Evolutionary conservation across 2,888 invertebrate species (phyloP).

Genomic region (Drosophila mettleri): DNA sequence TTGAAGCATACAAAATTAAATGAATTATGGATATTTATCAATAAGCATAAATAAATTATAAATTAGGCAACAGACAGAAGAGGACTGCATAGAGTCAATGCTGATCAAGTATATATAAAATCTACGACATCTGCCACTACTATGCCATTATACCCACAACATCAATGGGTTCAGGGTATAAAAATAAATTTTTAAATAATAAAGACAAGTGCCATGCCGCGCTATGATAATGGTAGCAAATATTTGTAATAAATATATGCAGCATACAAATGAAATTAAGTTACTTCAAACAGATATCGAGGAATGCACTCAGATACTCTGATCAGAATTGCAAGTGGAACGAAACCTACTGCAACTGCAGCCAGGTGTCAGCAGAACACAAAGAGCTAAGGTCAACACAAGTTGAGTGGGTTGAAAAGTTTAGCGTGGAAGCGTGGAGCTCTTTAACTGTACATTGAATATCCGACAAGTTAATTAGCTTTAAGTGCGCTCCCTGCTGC

Average conservation of each 20-base stretch:
- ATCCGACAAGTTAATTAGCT: slow-evolving; percentile 34
- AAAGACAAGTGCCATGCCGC: slow-evolving; percentile 6
- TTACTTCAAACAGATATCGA: background rate
- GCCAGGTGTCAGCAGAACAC: background rate
- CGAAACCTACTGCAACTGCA: background rate
- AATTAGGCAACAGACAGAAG: background rate
- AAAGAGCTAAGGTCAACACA: background rate
- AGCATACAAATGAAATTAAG: background rate
- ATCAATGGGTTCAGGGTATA: background rate
- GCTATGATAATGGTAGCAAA: slow-evolving; percentile 7
- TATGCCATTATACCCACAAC: background rate
- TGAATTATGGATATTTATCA: background rate
- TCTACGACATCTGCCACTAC: background rate
- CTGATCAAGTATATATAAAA: background rate
- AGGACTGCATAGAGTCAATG: background rate
- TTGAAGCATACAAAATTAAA: background rate
- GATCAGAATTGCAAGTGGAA: background rate
- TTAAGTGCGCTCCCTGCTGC: slow-evolving; percentile 9
- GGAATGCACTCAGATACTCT: background rate
- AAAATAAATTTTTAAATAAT: slow-evolving; percentile 25
- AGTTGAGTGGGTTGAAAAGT: background rate
- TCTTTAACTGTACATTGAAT: slow-evolving; percentile 20
- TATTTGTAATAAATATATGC: slow-evolving; percentile 20
- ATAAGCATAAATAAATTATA: background rate
- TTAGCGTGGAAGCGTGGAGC: background rate